A percentile compares a stretch with the other conserved stretches of the same genome.
These are phyloP conservation scores for Scylla paramamosain DNA, from an alignment of 1,140 invertebrate genomes.

Conservation along the genomic window DNA sequence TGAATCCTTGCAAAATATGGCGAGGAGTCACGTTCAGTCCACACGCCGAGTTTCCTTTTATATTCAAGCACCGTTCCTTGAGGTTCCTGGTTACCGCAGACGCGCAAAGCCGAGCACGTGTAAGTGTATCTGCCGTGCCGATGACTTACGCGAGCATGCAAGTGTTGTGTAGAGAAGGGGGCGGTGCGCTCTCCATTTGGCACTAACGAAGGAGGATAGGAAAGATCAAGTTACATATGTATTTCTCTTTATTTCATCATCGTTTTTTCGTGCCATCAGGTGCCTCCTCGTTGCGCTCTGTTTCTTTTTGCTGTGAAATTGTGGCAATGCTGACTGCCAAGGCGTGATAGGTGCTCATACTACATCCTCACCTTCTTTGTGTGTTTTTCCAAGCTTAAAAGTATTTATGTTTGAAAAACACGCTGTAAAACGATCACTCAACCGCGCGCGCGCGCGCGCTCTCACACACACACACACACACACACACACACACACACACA, in stretches of 20 bases:
- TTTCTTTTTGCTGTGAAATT: background rate
- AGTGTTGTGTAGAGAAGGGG: no score
- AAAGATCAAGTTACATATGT: background rate
- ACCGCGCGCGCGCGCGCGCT: background rate
- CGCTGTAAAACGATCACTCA: no score
- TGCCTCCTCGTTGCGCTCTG: background rate
- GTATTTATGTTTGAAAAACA: background rate
- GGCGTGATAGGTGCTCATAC: background rate
- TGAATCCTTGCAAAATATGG: conserved; percentile 46
- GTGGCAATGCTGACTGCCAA: background rate
- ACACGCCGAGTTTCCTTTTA: background rate
- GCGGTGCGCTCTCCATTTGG: no score
- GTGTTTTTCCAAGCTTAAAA: background rate
- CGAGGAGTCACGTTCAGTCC: conserved; percentile 6
- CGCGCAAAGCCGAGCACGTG: background rate
- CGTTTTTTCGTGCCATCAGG: background rate
- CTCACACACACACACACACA: conserved; percentile 45
- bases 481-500: conserved; percentile 40
- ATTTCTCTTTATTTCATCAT: background rate
- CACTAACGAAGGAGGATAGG: background rate
- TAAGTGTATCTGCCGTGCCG: background rate
- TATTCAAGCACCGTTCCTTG: background rate
- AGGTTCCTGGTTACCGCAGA: background rate
- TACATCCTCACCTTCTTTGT: background rate
- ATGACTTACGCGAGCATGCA: no score